Evolutionary conservation across 2,797 vertebrate species (phyloP).

Genomic region (Sebastes nivosus): DNA sequence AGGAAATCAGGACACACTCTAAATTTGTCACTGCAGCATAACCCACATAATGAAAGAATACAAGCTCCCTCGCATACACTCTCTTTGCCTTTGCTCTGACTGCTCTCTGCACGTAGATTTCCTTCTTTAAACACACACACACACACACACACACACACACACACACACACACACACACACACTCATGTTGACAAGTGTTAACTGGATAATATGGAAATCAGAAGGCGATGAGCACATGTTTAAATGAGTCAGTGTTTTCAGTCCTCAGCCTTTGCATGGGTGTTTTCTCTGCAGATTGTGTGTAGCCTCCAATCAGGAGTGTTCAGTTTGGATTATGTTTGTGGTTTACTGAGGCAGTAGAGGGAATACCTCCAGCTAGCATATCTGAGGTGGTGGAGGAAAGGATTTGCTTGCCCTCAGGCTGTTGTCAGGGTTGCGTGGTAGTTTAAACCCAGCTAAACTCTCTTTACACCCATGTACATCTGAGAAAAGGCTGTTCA

Average conservation of each 20-base stretch:
- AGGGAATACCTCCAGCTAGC: slow-evolving; percentile 74
- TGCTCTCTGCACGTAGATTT: slow-evolving; percentile 26
- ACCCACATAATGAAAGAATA: slow-evolving; percentile 85
- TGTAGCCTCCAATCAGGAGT: slow-evolving; percentile 51
- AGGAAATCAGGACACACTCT: slow-evolving; percentile 87
- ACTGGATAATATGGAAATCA: slow-evolving; percentile 72
- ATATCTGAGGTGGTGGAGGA: slow-evolving; percentile 56
- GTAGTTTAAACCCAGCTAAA: slow-evolving; percentile 62
- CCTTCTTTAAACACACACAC: slow-evolving; percentile 34
- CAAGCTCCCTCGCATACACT: slow-evolving; percentile 55
- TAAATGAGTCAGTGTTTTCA: slow-evolving; percentile 76
- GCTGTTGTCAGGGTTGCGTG: slow-evolving; percentile 59
- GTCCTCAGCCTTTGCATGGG: slow-evolving; percentile 58
- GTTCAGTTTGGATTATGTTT: slow-evolving; percentile 70
- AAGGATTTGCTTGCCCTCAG: slow-evolving; percentile 70
- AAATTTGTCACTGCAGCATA: slow-evolving; percentile 88
- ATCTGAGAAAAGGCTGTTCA: slow-evolving; percentile 35
- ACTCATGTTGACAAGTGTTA: slow-evolving; percentile 73
- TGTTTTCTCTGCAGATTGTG: slow-evolving; percentile 67
- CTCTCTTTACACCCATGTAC: slow-evolving; percentile 43
- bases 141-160: slow-evolving; percentile 30
- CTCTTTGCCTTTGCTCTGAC: slow-evolving; percentile 19
- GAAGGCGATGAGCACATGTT: slow-evolving; percentile 71
- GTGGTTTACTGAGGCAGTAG: slow-evolving; percentile 63
- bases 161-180: slow-evolving; percentile 23